phyloP scores from a whole-genome alignment of 2,113 vertebrate genomes.

The Australoheros scitulus region DNA sequence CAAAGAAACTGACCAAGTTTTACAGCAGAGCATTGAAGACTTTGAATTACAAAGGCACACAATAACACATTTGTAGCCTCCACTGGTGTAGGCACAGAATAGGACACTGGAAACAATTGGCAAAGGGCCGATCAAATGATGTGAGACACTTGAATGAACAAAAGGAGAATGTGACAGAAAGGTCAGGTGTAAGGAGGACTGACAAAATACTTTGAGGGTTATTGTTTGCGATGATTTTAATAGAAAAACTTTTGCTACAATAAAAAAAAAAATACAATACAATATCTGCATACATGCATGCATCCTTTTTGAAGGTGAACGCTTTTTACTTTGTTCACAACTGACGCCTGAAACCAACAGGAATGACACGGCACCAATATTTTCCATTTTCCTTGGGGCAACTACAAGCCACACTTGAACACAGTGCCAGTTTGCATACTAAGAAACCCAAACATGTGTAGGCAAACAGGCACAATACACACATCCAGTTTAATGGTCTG shows the following conservation, averaged over 20 bases:
- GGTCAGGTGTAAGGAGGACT: conserved; percentile 16
- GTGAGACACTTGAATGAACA: conserved; percentile 38
- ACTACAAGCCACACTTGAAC: conserved; percentile 22
- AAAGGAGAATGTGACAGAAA: conserved; percentile 46
- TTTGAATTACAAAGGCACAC: conserved; percentile 31
- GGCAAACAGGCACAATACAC: conserved; percentile 1
- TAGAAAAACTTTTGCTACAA: not conserved
- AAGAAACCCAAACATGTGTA: conserved; percentile 16
- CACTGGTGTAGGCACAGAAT: conserved; percentile 38
- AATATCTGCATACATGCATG: not conserved
- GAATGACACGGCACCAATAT: not conserved
- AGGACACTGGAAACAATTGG: conserved; percentile 59
- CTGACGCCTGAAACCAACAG: conserved; percentile 10
- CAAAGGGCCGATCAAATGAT: conserved; percentile 36
- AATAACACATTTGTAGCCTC: conserved; percentile 50
- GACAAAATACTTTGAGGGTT: conserved; percentile 8
- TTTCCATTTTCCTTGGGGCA: conserved; percentile 16
- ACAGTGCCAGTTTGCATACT: conserved; percentile 20
- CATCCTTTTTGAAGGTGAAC: not conserved
- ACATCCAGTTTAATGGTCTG: conserved; percentile 8
- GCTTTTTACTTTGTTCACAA: conserved; percentile 1
- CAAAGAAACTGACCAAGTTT: not conserved
- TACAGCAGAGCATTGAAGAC: not conserved
- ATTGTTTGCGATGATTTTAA: conserved; percentile 11
- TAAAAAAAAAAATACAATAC: not conserved